Evolutionary conservation across 2,888 invertebrate species (phyloP).

Genomic region (Chymomyza fuscimana): DNA sequence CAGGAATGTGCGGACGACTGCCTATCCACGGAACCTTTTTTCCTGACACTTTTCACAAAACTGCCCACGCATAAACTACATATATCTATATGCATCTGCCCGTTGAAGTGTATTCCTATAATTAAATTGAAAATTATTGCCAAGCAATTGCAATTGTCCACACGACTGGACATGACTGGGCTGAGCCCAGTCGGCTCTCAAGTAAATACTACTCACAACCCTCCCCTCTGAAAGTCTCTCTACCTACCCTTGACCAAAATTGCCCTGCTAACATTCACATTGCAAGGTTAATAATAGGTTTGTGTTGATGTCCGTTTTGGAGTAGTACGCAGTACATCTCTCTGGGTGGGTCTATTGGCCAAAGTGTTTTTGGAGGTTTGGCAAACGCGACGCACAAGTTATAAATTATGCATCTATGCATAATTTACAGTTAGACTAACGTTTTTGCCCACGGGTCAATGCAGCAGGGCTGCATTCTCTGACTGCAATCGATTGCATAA

Average conservation of each 20-base stretch:
- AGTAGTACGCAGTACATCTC: constrained; percentile 43
- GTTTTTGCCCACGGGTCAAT: constrained; percentile 23
- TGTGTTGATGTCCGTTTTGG: constrained; percentile 49
- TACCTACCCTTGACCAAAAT: not conserved
- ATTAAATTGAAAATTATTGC: constrained; percentile 78
- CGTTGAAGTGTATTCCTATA: constrained; percentile 73
- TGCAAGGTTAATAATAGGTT: constrained; percentile 68
- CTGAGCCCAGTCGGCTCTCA: not conserved
- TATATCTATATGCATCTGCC: constrained; percentile 3
- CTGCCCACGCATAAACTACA: not conserved
- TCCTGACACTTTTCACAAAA: not conserved
- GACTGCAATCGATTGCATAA: not conserved
- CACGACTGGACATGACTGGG: constrained; percentile 58
- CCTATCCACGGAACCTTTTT: too few species aligned
- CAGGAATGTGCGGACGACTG: too few species aligned
- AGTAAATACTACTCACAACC: not conserved
- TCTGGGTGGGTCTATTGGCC: constrained; percentile 48
- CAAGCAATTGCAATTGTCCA: constrained; percentile 78
- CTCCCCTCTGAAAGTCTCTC: not conserved
- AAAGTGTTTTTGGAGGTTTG: constrained; percentile 52
- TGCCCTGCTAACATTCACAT: constrained; percentile 24
- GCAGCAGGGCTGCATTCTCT: not conserved
- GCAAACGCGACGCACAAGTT: constrained; percentile 42
- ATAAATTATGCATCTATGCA: constrained; percentile 71
- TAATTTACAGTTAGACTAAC: constrained; percentile 59